Percentiles rank a stretch among this genome's conserved stretches.
Conservation (phyloP, 1,140 invertebrate species). For the Platyura marginata region DNA sequence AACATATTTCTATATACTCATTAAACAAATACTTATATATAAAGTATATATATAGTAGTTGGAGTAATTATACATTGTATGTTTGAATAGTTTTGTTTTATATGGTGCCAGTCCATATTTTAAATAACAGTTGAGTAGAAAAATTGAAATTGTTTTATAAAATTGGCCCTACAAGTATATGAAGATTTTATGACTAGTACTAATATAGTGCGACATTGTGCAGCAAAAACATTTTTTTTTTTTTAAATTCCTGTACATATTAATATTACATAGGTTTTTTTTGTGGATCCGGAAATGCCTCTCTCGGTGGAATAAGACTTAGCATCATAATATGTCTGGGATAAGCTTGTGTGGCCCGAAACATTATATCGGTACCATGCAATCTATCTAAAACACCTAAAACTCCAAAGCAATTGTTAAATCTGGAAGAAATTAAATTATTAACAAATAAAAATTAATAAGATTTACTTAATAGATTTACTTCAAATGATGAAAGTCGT, state of each 20-base stretch:
- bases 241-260: constrained; percentile 12
- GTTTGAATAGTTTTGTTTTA: too few species aligned
- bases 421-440: constrained; percentile 31
- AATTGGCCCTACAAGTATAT: too few species aligned
- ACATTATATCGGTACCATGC: constrained; percentile 67
- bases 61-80: too few species aligned
- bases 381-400: constrained; percentile 67
- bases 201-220: too few species aligned
- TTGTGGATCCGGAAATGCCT: constrained; percentile 49
- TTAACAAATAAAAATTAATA: constrained; percentile 1
- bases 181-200: too few species aligned
- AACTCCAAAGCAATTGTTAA: constrained; percentile 73
- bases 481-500: constrained; percentile 84
- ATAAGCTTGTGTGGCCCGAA: constrained; percentile 53
- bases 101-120: too few species aligned
- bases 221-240: too few species aligned
- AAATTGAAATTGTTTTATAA: too few species aligned
- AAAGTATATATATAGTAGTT: too few species aligned
- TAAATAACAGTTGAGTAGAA: too few species aligned
- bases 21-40: too few species aligned
- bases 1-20: too few species aligned
- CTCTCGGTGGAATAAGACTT: constrained; percentile 53
- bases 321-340: constrained; percentile 61
- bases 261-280: constrained; percentile 14
- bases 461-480: constrained; percentile 26